A percentile compares a stretch with the other conserved stretches of the same genome.
Conservation (phyloP, 2,797 vertebrate genomes). For the Gadopsis bispinosus region DNA sequence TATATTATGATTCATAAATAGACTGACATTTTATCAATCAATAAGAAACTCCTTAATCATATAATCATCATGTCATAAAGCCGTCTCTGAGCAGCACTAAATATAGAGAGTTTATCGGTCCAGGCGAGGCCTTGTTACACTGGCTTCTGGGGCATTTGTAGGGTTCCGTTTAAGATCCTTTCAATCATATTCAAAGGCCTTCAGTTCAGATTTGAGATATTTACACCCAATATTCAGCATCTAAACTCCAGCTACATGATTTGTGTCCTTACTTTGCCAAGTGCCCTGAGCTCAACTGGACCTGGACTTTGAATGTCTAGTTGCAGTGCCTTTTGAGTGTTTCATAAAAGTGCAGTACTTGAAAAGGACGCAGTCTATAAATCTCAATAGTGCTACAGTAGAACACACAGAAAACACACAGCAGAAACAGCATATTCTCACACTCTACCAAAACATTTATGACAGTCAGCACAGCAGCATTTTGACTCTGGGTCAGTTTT, state of each 20-base stretch:
- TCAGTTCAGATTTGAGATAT: background rate
- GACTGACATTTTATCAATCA: background rate
- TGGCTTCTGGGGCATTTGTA: background rate
- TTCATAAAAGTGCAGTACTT: background rate
- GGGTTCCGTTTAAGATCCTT: background rate
- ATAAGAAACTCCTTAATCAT: background rate
- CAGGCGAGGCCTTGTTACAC: background rate
- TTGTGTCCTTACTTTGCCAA: background rate
- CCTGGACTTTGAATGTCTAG: background rate
- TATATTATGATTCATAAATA: background rate
- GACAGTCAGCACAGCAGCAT: conserved; percentile 17
- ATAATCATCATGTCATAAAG: background rate
- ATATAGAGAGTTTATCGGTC: background rate
- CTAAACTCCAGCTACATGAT: background rate
- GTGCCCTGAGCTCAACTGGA: background rate
- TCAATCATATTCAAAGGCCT: background rate
- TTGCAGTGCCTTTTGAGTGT: background rate
- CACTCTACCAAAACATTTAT: conserved; percentile 7
- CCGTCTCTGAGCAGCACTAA: background rate
- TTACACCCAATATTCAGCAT: background rate
- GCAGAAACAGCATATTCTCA: conserved; percentile 3
- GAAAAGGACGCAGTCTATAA: background rate
- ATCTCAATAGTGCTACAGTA: background rate
- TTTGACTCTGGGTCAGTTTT: conserved; percentile 31
- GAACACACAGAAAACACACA: background rate